Evolutionary conservation across 2,113 vertebrate genomes (phyloP).

Genomic region (Poecile atricapillus): DNA sequence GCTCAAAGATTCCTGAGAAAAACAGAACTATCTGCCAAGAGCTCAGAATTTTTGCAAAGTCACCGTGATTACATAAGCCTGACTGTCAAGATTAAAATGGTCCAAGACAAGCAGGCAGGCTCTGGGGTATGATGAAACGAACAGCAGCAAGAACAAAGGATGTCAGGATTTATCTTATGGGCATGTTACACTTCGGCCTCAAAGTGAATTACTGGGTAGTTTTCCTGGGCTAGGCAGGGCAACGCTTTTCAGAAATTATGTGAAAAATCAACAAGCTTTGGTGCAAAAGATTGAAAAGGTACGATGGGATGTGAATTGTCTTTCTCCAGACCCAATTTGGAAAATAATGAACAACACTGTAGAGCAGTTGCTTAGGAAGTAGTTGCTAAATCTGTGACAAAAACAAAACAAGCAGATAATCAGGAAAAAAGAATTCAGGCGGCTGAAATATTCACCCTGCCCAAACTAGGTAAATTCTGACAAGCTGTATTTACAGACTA

Average conservation of each 20-base stretch:
- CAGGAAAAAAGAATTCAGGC: not conserved
- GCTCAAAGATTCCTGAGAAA: not conserved
- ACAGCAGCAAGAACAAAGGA: not conserved
- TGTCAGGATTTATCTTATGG: not conserved
- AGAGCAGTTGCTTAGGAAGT: not conserved
- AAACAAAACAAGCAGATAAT: not conserved
- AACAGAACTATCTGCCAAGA: not conserved
- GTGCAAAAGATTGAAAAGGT: not conserved
- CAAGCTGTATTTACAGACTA: not conserved
- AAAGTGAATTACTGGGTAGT: not conserved
- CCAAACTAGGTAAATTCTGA: not conserved
- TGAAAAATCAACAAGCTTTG: not conserved
- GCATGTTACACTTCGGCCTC: not conserved
- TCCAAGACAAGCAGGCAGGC: not conserved
- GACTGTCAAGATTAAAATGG: not conserved
- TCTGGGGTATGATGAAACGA: not conserved
- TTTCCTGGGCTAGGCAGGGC: not conserved
- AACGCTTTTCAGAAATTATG: not conserved
- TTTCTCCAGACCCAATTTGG: not conserved
- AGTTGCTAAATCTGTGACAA: not conserved
- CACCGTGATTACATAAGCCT: not conserved
- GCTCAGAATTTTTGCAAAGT: not conserved
- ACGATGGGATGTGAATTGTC: not conserved
- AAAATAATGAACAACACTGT: not conserved
- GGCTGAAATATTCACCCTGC: not conserved